These are phyloP conservation scores for Trachymyrmex septentrionalis DNA, from an alignment of 1,140 invertebrate species.

Conservation along the genomic window DNA sequence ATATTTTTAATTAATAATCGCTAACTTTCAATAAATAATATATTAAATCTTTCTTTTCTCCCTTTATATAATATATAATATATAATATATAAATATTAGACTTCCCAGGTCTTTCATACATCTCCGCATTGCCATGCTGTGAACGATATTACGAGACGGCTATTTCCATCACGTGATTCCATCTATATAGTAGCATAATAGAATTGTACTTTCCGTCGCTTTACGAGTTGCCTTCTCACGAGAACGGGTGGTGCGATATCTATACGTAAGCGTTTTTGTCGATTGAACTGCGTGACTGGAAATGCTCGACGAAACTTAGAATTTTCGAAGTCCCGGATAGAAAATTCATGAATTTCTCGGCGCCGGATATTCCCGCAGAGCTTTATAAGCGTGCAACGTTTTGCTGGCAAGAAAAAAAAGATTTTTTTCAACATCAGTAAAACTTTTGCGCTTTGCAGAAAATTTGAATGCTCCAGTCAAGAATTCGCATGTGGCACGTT, in stretches of 20 bases:
- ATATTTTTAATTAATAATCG: no score
- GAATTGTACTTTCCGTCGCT: conserved; percentile 54
- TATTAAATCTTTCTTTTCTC: no score
- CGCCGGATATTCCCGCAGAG: conserved; percentile 40
- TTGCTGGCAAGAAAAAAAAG: neutral
- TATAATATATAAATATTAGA: neutral
- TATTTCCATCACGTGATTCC: conserved; percentile 45
- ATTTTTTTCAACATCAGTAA: conserved; percentile 20
- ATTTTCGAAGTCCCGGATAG: conserved; percentile 23
- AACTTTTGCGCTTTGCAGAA: conserved; percentile 20
- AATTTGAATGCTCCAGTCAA: conserved; percentile 31
- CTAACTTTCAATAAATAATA: no score
- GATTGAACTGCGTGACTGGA: conserved; percentile 53
- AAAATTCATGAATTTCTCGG: conserved; percentile 43
- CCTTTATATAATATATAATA: neutral
- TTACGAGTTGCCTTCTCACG: conserved; percentile 37
- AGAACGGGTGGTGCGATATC: conserved; percentile 22
- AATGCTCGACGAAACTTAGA: conserved; percentile 45
- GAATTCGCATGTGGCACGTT: neutral
- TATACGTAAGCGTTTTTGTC: conserved; percentile 35
- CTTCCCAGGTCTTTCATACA: neutral
- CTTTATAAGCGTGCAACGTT: conserved; percentile 9
- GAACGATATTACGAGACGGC: conserved; percentile 22
- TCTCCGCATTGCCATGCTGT: neutral
- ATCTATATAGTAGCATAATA: conserved; percentile 28